phyloP scores from a whole-genome alignment of 2,113 vertebrate genomes.

The Zosterops borbonicus region DNA sequence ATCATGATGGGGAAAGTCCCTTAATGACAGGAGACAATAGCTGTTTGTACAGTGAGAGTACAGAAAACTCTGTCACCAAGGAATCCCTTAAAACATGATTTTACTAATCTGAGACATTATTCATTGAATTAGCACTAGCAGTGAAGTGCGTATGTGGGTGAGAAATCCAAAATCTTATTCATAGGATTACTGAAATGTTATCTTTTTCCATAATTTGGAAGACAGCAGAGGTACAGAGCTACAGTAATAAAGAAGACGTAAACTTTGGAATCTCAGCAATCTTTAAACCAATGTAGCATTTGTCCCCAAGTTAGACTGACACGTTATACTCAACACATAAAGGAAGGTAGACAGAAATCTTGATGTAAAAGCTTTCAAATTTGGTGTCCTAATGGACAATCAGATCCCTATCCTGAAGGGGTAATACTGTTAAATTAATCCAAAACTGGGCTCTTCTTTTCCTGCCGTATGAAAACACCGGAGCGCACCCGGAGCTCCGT shows the following conservation, averaged over 20 bases:
- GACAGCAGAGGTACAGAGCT: not conserved
- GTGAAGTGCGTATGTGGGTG: rapidly evolving
- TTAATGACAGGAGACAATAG: conserved; percentile 43
- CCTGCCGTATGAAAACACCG: rapidly evolving
- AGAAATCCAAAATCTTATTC: not conserved
- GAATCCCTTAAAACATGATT: not conserved
- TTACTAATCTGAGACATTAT: conserved; percentile 4
- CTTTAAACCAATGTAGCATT: not conserved
- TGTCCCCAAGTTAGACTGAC: not conserved
- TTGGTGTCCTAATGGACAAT: rapidly evolving
- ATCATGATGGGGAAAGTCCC: conserved; percentile 10
- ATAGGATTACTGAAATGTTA: not conserved
- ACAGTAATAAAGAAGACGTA: not conserved
- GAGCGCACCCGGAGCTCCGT: rapidly evolving
- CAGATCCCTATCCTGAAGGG: rapidly evolving
- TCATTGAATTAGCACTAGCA: not conserved
- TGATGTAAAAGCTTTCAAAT: not conserved
- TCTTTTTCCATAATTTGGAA: not conserved
- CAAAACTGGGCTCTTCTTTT: rapidly evolving
- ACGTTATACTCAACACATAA: not conserved
- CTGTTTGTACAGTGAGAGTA: conserved; percentile 21
- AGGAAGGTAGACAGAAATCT: not conserved
- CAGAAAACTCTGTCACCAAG: conserved; percentile 2
- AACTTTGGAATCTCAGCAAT: not conserved
- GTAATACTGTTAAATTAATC: not conserved